These are phyloP conservation scores for Anser cygnoides DNA, from an alignment of 2,113 vertebrate genomes.

Conservation along the genomic window DNA sequence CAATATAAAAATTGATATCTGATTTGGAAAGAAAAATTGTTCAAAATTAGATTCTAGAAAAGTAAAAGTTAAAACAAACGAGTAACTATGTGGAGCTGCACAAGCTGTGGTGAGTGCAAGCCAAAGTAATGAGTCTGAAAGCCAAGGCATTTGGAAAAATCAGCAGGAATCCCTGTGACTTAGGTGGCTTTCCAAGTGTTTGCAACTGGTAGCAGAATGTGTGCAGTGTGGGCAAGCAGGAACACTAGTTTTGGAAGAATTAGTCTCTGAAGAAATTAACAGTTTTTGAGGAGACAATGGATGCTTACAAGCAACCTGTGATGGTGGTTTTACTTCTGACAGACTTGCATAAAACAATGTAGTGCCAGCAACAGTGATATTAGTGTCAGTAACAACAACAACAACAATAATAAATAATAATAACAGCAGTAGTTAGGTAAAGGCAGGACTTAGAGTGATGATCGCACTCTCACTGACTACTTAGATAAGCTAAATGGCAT, in stretches of 20 bases:
- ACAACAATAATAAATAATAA: too few relatives aligned
- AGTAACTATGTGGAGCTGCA: background rate
- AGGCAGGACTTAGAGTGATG: background rate
- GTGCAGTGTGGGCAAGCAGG: background rate
- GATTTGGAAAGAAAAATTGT: background rate
- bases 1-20: background rate
- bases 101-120: background rate
- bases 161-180: background rate
- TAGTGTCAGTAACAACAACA: background rate
- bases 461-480: background rate
- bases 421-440: background rate
- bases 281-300: background rate
- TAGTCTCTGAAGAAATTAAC: background rate
- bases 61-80: background rate
- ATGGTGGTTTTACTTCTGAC: background rate
- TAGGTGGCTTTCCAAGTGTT: background rate
- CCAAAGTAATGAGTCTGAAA: background rate
- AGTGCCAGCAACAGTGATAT: background rate
- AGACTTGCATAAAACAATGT: background rate
- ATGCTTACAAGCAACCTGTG: background rate
- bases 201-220: background rate
- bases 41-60: background rate
- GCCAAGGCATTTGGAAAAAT: background rate
- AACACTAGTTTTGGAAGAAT: background rate
- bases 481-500: background rate